phyloP scores from a whole-genome alignment of 1,140 invertebrate species.

The Brachionus koreanus region DNA sequence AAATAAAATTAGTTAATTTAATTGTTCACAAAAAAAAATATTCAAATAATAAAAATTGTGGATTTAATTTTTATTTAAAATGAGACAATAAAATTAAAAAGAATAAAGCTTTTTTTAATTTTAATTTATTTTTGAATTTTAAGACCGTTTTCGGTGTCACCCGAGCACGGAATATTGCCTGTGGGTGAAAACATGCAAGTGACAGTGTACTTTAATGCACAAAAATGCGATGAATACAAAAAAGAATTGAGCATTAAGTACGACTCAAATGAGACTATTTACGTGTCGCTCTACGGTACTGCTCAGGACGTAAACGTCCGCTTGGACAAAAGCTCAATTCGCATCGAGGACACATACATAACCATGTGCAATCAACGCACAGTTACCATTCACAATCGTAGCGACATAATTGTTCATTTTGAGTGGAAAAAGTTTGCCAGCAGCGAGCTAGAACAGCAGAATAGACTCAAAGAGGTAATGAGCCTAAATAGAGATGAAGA shows the following conservation, averaged over 20 bases:
- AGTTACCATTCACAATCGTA: constrained; percentile 54
- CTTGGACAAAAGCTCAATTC: constrained; percentile 57
- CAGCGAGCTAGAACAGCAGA: constrained; percentile 53
- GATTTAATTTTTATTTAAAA: too few species aligned
- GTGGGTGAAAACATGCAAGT: constrained; percentile 58
- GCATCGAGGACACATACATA: constrained; percentile 58
- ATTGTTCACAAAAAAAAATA: too few species aligned
- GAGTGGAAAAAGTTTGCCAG: constrained; percentile 57
- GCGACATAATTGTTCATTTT: constrained; percentile 56
- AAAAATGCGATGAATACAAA: constrained; percentile 52
- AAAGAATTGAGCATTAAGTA: constrained; percentile 52
- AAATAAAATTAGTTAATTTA: too few species aligned
- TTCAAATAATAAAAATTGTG: too few species aligned
- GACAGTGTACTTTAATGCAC: constrained; percentile 56
- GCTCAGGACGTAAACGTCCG: constrained; percentile 56
- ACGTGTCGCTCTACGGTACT: constrained; percentile 53
- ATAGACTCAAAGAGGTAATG: background rate
- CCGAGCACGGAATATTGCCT: constrained; percentile 54
- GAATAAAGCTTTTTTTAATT: too few species aligned
- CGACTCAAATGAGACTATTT: constrained; percentile 57
- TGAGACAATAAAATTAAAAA: too few species aligned
- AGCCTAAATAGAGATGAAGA: constrained; percentile 14
- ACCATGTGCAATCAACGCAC: constrained; percentile 57
- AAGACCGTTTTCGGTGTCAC: constrained; percentile 56
- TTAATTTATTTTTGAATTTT: constrained; percentile 43